phyloP scores from a whole-genome alignment of 2,888 invertebrate species.

The Stenodera caucasica region DNA sequence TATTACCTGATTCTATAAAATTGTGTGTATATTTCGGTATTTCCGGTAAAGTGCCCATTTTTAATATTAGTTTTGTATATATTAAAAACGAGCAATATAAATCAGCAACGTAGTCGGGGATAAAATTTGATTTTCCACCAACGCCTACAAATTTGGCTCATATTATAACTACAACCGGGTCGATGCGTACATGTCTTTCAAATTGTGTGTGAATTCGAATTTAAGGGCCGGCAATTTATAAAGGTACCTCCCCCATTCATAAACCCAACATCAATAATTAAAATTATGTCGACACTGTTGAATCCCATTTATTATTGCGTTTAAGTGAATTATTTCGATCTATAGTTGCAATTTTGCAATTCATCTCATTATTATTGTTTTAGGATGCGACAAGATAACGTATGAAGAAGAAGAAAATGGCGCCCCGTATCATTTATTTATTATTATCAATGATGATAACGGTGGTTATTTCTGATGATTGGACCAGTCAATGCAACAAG shows the following conservation, averaged over 20 bases:
- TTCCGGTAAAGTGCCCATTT: conserved; percentile 12
- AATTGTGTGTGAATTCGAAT: not conserved
- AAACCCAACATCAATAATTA: too few relatives aligned
- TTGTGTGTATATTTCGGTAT: not conserved
- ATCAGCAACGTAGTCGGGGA: conserved; percentile 19
- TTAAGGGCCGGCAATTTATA: not conserved
- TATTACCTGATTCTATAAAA: not conserved
- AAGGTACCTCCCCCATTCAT: too few relatives aligned
- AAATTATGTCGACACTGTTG: too few relatives aligned
- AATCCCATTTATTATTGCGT: too few relatives aligned
- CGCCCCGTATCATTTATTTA: conserved; percentile 40
- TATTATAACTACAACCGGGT: conserved; percentile 8
- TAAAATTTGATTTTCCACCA: conserved; percentile 24
- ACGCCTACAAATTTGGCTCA: not conserved
- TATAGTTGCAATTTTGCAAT: too few relatives aligned
- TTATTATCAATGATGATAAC: conserved; percentile 44
- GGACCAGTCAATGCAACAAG: conserved; percentile 59
- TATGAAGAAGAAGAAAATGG: conserved; percentile 24
- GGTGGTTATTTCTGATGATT: conserved; percentile 60
- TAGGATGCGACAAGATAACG: conserved; percentile 33
- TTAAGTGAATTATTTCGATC: too few relatives aligned
- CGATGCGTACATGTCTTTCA: conserved; percentile 8
- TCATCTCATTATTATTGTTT: too few relatives aligned
- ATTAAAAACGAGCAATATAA: conserved; percentile 20
- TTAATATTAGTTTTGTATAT: not conserved